Base-by-base conservation (phyloP, 1,140 invertebrate species). In the Prorops nasuta region DNA sequence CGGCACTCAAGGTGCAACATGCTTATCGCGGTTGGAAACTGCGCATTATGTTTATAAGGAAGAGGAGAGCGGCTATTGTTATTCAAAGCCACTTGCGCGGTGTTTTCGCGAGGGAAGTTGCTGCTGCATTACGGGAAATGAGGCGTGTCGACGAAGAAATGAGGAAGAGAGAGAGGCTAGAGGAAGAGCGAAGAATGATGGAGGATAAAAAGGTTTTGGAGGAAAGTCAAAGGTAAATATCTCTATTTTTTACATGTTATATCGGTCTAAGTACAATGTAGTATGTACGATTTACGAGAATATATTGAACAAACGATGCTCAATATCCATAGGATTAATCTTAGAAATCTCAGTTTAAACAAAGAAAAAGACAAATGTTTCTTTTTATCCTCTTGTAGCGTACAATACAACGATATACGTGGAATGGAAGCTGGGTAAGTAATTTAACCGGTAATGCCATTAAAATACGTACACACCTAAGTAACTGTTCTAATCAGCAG, bases 131-230 rank as follows among this genome's bases (percentile, higher is more conserved):
- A 36, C 77, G 90, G 1, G 91, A 96, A 80, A 93, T 94, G 89
- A 83, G 88, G 58, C 79, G 88, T n/a, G 89, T 96, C 19, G 93
- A 97, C 72, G 91, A 94, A 66, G 92, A 96, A 78, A 90, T 94
- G 82, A 81, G 86, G 48, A 84, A 89, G 61, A 79, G 90, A 44
- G 89, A 92, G 62, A 83, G 86, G 56, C 52, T 84, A 48, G 88
- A 90, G 64, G 82, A 86, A 66, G 86, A 89, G 69, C 76, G 81
- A 57, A 76, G 74, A 55, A 65, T 79, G 14, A 80, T 83, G 68
- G 74, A 79, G 49, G 72, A 80, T 47, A 80, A 80, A 54, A 71
- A 74, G 44, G 71, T 75, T 16, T 71, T 77, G 19, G 74, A 81
- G 62, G 71, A 77, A 31, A 75, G 65, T 39, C 82, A 79, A 53